Conservation (phyloP, 2,797 vertebrate genomes). For the Tragelaphus eurycerus region DNA sequence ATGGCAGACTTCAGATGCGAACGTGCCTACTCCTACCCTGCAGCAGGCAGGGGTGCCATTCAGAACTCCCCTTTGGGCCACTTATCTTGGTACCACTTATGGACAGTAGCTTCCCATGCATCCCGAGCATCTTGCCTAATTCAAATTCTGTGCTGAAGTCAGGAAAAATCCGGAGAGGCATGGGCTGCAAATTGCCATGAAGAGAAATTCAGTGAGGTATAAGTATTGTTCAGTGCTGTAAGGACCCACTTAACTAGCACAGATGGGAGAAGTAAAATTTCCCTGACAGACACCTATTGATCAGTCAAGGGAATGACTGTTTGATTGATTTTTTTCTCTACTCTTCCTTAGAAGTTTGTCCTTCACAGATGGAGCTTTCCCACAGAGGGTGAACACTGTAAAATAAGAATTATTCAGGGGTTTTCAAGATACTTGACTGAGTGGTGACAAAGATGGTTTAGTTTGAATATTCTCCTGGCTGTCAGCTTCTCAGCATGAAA, state of each 20-base stretch:
- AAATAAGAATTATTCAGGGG: background rate
- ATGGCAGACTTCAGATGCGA: background rate
- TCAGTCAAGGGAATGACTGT: conserved; percentile 63
- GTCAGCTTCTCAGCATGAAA: conserved; percentile 47
- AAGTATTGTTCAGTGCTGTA: background rate
- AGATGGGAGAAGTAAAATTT: conserved; percentile 59
- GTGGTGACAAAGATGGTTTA: conserved; percentile 27
- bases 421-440: conserved; percentile 10
- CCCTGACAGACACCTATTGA: conserved; percentile 61
- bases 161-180: background rate
- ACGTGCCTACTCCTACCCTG: background rate
- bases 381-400: background rate
- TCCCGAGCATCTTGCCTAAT: background rate
- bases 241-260: conserved; percentile 36
- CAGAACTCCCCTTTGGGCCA: background rate
- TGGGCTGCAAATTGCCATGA: background rate
- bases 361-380: conserved; percentile 52
- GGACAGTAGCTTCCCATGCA: rapidly evolving
- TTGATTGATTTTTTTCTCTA: conserved; percentile 50
- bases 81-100: background rate
- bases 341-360: conserved; percentile 57
- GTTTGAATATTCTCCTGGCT: conserved; percentile 33
- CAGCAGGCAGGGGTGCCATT: rapidly evolving
- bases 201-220: background rate
- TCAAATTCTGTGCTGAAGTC: background rate